A percentile compares a stretch with the other conserved stretches of the same genome.
Evolutionary conservation across 2,113 vertebrate genomes (phyloP).

Genomic region (Arvicanthis niloticus): DNA sequence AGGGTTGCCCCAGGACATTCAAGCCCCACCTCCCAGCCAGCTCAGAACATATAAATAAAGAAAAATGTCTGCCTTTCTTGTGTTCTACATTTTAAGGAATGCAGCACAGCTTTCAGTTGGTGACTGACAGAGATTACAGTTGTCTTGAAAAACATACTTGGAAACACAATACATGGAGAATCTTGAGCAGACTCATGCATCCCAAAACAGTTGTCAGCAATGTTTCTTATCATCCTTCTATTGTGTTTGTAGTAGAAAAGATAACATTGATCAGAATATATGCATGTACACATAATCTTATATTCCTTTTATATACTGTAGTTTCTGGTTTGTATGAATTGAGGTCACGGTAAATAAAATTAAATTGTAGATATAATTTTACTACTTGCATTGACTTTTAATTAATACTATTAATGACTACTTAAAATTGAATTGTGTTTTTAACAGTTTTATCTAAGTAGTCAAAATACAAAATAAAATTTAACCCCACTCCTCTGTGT

Average conservation of each 20-base stretch:
- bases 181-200: not conserved
- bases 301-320: not conserved
- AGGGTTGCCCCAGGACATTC: not conserved
- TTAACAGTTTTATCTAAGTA: not conserved
- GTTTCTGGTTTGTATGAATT: not conserved
- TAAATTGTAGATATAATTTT: not conserved
- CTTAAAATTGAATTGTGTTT: not conserved
- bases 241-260: not conserved
- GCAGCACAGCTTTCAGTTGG: not conserved
- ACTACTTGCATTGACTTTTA: slow-evolving; percentile 1
- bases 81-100: not conserved
- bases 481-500: not conserved
- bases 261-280: not conserved
- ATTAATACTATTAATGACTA: not conserved
- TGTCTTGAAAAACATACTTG: not conserved
- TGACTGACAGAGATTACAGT: not conserved
- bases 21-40: not conserved
- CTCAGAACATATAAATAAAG: not conserved
- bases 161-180: not conserved
- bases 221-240: not conserved
- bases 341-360: not conserved
- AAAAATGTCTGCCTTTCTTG: not conserved
- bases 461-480: not conserved
- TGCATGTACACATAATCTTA: not conserved
- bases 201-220: not conserved